Conservation (phyloP, 1,140 invertebrate species). For the Conus ventricosus region DNA sequence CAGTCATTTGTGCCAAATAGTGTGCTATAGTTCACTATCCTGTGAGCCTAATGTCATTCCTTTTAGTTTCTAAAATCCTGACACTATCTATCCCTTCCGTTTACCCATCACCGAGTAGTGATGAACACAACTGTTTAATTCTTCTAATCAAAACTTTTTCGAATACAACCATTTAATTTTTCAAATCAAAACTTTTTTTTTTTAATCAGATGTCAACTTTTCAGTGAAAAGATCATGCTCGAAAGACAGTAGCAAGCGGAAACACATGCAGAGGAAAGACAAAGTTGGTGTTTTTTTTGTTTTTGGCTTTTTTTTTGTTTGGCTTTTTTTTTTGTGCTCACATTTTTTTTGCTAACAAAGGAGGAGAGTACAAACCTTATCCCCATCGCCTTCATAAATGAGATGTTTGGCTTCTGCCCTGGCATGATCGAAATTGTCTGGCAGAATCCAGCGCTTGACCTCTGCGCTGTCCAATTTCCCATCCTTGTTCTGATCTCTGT, state of each 20-base stretch:
- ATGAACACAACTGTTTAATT: too few species aligned
- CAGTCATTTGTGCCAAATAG: too few species aligned
- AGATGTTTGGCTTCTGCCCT: slow-evolving; percentile 97
- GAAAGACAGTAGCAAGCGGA: background rate
- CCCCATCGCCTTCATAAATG: slow-evolving; percentile 93
- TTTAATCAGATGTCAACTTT: too few species aligned
- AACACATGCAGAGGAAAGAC: background rate
- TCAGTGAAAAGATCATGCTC: background rate
- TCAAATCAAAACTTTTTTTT: too few species aligned
- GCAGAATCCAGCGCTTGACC: slow-evolving; percentile 94
- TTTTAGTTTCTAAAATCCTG: too few species aligned
- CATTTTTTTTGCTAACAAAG: background rate
- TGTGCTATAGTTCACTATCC: too few species aligned
- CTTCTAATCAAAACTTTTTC: too few species aligned
- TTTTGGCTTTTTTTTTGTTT: background rate
- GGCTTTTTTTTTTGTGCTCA: background rate
- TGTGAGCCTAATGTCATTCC: too few species aligned
- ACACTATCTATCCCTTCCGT: too few species aligned
- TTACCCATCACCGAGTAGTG: too few species aligned
- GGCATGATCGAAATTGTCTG: slow-evolving; percentile 96
- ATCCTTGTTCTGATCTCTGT: slow-evolving; percentile 89
- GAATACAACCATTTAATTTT: too few species aligned
- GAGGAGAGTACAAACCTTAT: slow-evolving; percentile 81
- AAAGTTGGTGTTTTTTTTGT: background rate
- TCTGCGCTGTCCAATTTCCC: slow-evolving; percentile 93